Conservation (phyloP, 1,140 invertebrate species). For the Drosophila lini region DNA sequence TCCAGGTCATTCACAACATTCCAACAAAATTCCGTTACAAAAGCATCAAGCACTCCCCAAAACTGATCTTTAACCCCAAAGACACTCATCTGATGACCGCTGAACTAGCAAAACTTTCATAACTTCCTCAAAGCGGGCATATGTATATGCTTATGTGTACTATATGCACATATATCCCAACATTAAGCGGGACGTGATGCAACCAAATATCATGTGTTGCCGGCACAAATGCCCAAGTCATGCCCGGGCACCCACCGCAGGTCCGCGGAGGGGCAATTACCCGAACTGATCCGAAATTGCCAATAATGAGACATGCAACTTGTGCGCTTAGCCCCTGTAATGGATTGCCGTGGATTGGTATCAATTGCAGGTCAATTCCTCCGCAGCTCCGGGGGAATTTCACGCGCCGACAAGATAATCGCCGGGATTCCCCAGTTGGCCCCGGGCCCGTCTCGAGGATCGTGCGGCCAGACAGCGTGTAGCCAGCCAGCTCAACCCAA, state of each 20-base stretch:
- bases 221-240: constrained; percentile 62
- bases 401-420: constrained; percentile 82
- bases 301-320: constrained; percentile 84
- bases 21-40: neutral
- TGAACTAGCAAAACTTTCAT: constrained; percentile 45
- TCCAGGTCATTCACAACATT: neutral
- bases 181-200: constrained; percentile 52
- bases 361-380: constrained; percentile 84
- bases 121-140: constrained; percentile 36
- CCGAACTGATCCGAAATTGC: constrained; percentile 76
- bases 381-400: constrained; percentile 64
- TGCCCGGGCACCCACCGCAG: constrained; percentile 48
- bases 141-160: constrained; percentile 12
- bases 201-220: constrained; percentile 51
- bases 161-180: constrained; percentile 16
- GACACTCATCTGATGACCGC: constrained; percentile 39
- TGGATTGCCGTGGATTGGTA: constrained; percentile 83
- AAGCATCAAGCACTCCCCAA: neutral
- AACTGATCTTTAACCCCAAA: constrained; percentile 26
- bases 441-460: constrained; percentile 55
- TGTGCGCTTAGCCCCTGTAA: constrained; percentile 81
- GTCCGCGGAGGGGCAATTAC: constrained; percentile 58
- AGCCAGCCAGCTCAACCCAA: constrained; percentile 47
- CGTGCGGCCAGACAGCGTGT: constrained; percentile 77
- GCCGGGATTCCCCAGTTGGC: constrained; percentile 82